Base-by-base conservation (phyloP, 2,888 invertebrate species). In the Lepidochitona cinerea region DNA sequence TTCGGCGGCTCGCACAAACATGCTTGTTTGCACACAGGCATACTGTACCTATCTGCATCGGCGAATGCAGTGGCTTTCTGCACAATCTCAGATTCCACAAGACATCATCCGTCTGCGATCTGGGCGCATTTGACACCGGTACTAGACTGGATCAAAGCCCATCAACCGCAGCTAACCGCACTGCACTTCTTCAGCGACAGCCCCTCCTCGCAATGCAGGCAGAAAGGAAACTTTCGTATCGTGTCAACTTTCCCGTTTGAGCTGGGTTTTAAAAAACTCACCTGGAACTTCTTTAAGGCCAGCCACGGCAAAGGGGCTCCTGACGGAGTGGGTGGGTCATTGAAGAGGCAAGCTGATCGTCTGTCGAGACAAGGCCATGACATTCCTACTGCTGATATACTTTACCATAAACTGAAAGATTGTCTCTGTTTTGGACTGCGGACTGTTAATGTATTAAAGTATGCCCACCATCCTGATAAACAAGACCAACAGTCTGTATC, bases 121-220 rank as follows among this genome's bases (percentile, higher is more conserved):
- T 91, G 90, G 88, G 87, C 85, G 52, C 89, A 90, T 78, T 75
- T 91, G 49, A 71, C 78, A 71, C 89, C 89, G 76, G 76, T 88
- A 0, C 65, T 79, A 29, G 41, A 72, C 9, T 52, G 73, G 37
- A 68, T 80, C 18, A 68, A 35, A 23, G n/a, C 49, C 9, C 41
- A 72, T 29, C 67, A 76, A 32, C 69, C 72, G 33, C 6, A 36
- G 4, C 67, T 79, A 23, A 73, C 79, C 37, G 66, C 70, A 26
- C 12, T 81, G 18, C 71, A 81, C 52, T 75, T 81, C 59, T 79
- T 68, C 75, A 76, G 75, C 66, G 81, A 80, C 73, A 87, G 89
- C 4, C 90, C 91, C 0, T 76, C 81, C 0, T 84, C 85, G 2
- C 89, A 89, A 73, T 89, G 90, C 72, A 64, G 85, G 33, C 87